Conservation (phyloP, 2,888 invertebrate species). For the Thysanoteuthis rhombus region DNA sequence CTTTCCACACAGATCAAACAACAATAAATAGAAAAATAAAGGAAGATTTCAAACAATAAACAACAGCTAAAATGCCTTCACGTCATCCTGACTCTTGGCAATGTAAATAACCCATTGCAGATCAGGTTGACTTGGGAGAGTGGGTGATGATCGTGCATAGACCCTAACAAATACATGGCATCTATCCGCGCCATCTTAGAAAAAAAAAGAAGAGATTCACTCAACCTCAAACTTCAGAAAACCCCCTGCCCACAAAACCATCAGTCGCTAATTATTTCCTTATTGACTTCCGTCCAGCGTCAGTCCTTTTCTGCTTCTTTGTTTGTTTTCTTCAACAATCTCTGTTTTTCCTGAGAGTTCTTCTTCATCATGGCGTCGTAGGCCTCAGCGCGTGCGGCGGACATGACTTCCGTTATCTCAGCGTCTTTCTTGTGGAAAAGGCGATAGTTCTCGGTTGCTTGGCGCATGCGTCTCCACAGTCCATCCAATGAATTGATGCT, state of each 20-base stretch:
- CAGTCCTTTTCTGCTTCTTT: neutral
- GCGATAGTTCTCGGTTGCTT: conserved; percentile 17
- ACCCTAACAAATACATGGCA: neutral
- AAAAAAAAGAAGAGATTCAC: no score
- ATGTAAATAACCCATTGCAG: neutral
- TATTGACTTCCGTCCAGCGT: neutral
- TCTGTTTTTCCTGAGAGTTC: neutral
- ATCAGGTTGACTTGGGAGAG: neutral
- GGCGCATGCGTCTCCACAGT: conserved; percentile 23
- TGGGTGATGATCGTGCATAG: neutral
- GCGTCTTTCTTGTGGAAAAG: conserved; percentile 27
- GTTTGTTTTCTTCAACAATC: neutral
- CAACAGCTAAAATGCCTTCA: neutral
- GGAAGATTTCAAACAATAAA: neutral
- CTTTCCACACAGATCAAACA: neutral
- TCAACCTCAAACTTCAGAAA: neutral
- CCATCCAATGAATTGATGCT: conserved; percentile 13
- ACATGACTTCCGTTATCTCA: conserved; percentile 19
- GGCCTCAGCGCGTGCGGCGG: neutral
- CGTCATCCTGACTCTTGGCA: neutral
- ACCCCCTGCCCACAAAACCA: neutral
- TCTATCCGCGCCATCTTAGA: neutral
- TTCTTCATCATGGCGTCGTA: conserved; percentile 18
- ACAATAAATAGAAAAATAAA: neutral
- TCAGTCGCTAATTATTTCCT: neutral